Percentiles rank a stretch among this genome's conserved stretches.
Evolutionary conservation across 2,797 vertebrate species (phyloP).

Genomic region (Sorex maritimensis): DNA sequence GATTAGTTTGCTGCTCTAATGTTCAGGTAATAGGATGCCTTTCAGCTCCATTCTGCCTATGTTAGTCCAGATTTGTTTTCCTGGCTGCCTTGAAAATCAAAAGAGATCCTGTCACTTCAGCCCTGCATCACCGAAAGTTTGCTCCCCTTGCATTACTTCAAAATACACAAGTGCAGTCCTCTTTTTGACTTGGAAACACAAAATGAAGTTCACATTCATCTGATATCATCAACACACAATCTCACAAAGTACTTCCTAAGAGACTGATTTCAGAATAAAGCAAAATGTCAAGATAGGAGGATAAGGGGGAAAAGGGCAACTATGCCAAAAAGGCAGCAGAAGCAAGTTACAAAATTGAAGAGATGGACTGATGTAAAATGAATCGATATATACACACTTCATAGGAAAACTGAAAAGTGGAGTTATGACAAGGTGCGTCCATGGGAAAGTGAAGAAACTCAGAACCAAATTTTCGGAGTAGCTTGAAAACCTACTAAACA

Average conservation of each 20-base stretch:
- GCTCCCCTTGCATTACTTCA: background rate
- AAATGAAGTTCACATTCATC: background rate
- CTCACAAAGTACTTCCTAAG: constrained; percentile 56
- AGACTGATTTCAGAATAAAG: constrained; percentile 13
- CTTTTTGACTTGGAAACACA: constrained; percentile 10
- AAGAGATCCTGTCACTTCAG: background rate
- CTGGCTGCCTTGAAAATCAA: constrained; percentile 58
- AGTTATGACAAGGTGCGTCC: background rate
- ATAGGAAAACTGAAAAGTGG: constrained; percentile 27
- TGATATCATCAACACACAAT: background rate
- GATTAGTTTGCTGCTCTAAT: constrained; percentile 47
- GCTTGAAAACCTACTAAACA: background rate
- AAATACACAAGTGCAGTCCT: constrained; percentile 18
- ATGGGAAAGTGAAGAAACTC: constrained; percentile 4
- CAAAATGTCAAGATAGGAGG: constrained; percentile 40
- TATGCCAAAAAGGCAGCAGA: background rate
- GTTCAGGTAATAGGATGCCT: constrained; percentile 73
- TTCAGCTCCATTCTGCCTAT: constrained; percentile 54
- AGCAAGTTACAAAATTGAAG: constrained; percentile 12
- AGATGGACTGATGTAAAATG: background rate
- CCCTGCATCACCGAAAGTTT: background rate
- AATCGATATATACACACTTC: background rate
- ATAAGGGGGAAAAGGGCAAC: background rate
- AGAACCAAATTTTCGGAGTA: background rate
- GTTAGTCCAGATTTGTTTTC: constrained; percentile 69